A percentile compares a stretch with the other conserved stretches of the same genome.
These are phyloP conservation scores for Microchrysa polita DNA, from an alignment of 2,888 invertebrate genomes.

Conservation along the genomic window DNA sequence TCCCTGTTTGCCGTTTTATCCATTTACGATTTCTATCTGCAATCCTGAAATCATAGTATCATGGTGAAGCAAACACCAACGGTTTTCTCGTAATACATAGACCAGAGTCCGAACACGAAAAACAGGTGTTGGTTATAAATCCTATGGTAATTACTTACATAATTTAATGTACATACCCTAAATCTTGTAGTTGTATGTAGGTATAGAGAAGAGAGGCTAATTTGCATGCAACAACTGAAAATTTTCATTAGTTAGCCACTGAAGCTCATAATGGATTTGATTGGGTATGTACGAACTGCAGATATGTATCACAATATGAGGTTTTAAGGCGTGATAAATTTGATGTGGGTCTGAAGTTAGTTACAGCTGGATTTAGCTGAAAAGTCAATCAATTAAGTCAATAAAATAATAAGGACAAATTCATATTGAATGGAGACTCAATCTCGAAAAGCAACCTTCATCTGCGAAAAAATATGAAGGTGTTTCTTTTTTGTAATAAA, in stretches of 20 bases:
- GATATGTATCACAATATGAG: no score
- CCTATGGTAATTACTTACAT: conserved; percentile 47
- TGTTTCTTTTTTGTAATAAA: no score
- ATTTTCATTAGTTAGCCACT: conserved; percentile 40
- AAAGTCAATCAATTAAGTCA: no score
- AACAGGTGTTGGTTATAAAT: conserved; percentile 51
- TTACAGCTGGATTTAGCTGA: no score
- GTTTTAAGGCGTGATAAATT: no score
- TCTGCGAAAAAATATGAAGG: no score
- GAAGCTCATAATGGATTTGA: not conserved
- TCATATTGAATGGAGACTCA: no score
- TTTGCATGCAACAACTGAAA: conserved; percentile 43
- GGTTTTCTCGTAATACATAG: not conserved
- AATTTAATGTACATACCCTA: conserved; percentile 50
- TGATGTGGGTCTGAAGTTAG: no score
- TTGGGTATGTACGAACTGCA: no score
- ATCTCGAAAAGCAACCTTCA: no score
- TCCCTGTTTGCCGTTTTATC: conserved; percentile 11
- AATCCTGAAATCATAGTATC: conserved; percentile 2
- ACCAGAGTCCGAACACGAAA: conserved; percentile 45
- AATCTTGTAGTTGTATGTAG: conserved; percentile 44
- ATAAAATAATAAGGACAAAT: no score
- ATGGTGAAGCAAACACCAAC: conserved; percentile 21
- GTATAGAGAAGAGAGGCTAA: no score
- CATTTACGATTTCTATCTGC: not conserved